Base-by-base conservation (phyloP, 2,113 vertebrate species). In the Vulpes vulpes region DNA sequence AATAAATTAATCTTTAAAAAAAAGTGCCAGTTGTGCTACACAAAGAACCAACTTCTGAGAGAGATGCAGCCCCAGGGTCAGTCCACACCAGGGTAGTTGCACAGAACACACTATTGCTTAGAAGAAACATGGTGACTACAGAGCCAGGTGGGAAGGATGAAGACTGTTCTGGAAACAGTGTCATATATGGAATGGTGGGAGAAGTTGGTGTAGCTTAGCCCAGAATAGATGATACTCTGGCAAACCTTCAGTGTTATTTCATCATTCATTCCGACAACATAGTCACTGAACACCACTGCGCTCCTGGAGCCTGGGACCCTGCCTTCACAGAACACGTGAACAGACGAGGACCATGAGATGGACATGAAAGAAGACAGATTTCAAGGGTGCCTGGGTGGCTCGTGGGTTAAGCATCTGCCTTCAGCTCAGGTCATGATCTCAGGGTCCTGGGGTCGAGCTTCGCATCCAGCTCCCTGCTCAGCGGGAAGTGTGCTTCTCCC, bases 11-110 rank as follows among this genome's bases (percentile, higher is more conserved):
- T 69, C 30, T 67, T 43, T 43, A n/a, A 67, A n/a, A 43, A 43
- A 32, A 85, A 76, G 74, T 27, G n/a, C 11, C 53, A 81, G 80
- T 43, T 25, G 59, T 82, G 87, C 30, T 59, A 8, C 23, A 65
- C 93, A 14, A 85, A 80, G 64, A 57, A 30, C 23, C 19, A 65
- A 60, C 55, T 82, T 49, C 83, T 87, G 71, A 71, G 60, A 84
- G 78, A 89, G 82, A 51, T 2, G 53, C 59, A 38, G 20, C 62
- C 91, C 8, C n/a, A 43, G 55, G 15, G 12, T 4, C 17, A 78
- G 55, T 57, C 23, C 89, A 87, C 2, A 0, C 0, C 0, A 4
- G 30, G 65, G 23, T 12, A 65, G 53, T 64, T 14, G 19, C 9
- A 10, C 8, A 10, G 43, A 25, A 23, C 11, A 62, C 17, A 17